phyloP scores from a whole-genome alignment of 2,888 invertebrate species.

The Rotaria sp. region DNA sequence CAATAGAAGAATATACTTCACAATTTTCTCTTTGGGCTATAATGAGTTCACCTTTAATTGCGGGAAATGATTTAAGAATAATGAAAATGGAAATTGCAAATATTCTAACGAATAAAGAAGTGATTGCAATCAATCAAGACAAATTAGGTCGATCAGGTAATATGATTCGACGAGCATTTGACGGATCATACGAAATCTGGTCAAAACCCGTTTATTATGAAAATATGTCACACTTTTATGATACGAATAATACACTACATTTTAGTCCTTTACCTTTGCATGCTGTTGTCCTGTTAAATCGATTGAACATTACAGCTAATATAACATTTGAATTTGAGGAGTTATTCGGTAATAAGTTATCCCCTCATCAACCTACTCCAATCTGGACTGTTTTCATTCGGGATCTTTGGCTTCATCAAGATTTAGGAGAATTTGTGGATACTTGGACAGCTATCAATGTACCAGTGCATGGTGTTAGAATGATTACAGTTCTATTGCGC shows the following conservation, averaged over 20 bases:
- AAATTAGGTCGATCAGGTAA: neutral
- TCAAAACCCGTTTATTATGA: neutral
- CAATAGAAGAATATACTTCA: neutral
- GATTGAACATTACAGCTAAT: neutral
- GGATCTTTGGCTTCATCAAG: slow-evolving; percentile 10
- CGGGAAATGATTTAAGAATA: neutral
- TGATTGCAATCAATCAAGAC: neutral
- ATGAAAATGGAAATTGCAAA: neutral
- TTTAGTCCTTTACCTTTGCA: neutral
- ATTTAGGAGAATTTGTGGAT: neutral
- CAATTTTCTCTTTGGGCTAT: neutral
- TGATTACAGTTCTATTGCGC: neutral
- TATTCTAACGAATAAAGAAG: neutral
- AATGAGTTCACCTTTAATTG: neutral
- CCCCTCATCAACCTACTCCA: neutral
- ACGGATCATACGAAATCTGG: neutral
- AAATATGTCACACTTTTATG: neutral
- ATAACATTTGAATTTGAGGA: neutral
- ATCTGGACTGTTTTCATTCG: neutral
- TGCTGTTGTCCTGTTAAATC: neutral
- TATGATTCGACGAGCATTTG: neutral
- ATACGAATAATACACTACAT: neutral
- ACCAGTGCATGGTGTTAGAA: neutral
- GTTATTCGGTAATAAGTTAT: neutral
- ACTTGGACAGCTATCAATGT: neutral